These are phyloP conservation scores for Microtus richardsoni DNA, from an alignment of 2,113 vertebrate species.

Conservation along the genomic window DNA sequence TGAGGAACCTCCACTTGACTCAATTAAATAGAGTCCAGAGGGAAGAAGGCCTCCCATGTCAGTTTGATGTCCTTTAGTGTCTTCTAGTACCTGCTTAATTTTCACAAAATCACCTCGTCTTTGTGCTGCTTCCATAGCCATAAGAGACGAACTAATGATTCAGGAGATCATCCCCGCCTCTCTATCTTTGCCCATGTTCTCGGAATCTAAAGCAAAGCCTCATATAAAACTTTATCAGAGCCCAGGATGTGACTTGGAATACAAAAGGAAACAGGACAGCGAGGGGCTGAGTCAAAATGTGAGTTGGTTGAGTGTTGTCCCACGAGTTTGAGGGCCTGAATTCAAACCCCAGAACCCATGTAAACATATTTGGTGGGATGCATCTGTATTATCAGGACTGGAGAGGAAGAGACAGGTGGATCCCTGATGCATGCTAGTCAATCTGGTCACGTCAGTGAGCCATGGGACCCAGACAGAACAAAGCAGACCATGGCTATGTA, in stretches of 20 bases:
- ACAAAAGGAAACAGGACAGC: not conserved
- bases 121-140: not conserved
- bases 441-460: not conserved
- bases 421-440: too few relatives aligned
- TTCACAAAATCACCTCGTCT: not conserved
- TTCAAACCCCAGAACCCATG: not conserved
- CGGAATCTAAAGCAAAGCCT: not conserved
- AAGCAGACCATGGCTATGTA: not conserved
- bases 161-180: not conserved
- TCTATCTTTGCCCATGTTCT: not conserved
- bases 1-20: not conserved
- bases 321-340: not conserved
- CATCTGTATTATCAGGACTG: too few relatives aligned
- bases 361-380: too few relatives aligned
- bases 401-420: not conserved
- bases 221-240: not conserved
- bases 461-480: not conserved
- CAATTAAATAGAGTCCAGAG: not conserved
- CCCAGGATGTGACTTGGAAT: not conserved
- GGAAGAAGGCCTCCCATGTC: not conserved
- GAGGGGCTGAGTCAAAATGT: too few relatives aligned
- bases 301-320: too few relatives aligned
- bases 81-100: not conserved
- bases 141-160: not conserved
- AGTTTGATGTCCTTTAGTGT: not conserved